Percentiles rank a stretch among this genome's conserved stretches.
Evolutionary conservation across 1,140 invertebrate species (phyloP).

Genomic region (Globodera ellingtonae): DNA sequence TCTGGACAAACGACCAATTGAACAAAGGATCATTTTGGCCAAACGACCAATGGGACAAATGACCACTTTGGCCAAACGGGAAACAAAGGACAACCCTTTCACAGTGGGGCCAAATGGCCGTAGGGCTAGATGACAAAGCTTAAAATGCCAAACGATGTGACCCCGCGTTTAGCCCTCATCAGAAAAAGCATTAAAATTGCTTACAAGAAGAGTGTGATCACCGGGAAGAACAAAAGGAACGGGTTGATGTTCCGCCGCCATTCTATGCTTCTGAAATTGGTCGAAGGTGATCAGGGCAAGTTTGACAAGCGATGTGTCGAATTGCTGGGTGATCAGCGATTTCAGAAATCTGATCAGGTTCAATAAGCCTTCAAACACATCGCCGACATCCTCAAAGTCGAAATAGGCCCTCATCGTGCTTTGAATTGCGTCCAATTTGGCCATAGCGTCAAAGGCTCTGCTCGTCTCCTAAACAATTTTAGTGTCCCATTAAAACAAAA

Average conservation of each 20-base stretch:
- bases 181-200: background rate
- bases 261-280: conserved; percentile 21
- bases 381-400: conserved; percentile 18
- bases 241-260: conserved; percentile 1
- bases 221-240: background rate
- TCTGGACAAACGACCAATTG: no score
- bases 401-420: conserved; percentile 24
- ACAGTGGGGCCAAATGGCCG: no score
- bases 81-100: no score
- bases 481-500: no score
- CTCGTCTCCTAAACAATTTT: background rate
- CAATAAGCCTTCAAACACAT: conserved; percentile 41
- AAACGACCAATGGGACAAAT: no score
- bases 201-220: background rate
- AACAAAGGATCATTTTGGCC: no score
- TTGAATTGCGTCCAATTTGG: conserved; percentile 3
- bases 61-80: no score
- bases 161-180: no score
- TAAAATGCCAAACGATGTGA: no score
- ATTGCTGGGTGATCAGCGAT: conserved; percentile 13
- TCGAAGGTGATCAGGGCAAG: conserved; percentile 13
- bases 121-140: no score
- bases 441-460: conserved; percentile 2
- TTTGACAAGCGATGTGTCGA: conserved; percentile 23
- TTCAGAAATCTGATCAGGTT: conserved; percentile 18